Evolutionary conservation across 2,113 vertebrate species (phyloP).

Genomic region (Rattus rattus): DNA sequence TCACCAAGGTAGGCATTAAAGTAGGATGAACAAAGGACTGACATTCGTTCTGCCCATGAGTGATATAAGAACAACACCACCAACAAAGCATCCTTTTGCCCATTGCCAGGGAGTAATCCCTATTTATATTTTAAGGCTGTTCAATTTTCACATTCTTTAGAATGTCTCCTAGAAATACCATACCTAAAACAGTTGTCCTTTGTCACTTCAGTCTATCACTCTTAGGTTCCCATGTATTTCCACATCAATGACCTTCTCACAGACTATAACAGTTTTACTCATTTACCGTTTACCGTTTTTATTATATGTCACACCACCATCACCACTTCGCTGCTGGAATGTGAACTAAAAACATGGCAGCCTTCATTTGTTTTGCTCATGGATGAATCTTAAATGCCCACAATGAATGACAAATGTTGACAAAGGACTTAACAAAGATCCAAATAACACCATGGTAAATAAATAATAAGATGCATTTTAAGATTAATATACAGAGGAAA

Average conservation of each 20-base stretch:
- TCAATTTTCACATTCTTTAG: not conserved
- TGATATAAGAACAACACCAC: no score
- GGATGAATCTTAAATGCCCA: not conserved
- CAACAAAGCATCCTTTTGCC: no score
- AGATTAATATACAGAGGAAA: not conserved
- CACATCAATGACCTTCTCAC: not conserved
- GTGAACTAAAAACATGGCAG: not conserved
- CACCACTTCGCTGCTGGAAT: not conserved
- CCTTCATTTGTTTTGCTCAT: constrained; percentile 2
- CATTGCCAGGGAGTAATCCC: not conserved
- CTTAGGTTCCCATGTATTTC: not conserved
- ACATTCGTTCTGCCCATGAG: no score
- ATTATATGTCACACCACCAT: not conserved
- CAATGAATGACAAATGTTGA: constrained; percentile 21
- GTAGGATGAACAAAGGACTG: no score
- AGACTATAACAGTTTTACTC: not conserved
- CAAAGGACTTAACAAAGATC: not conserved
- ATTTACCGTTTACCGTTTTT: not conserved
- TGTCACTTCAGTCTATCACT: not conserved
- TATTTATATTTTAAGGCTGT: not conserved
- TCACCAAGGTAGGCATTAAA: no score
- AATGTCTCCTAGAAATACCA: not conserved
- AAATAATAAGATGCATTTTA: constrained; percentile 24
- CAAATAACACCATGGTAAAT: not conserved
- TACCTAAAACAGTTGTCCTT: not conserved